Base-by-base conservation (phyloP, 2,113 vertebrate species). In the Hyla sarda region DNA sequence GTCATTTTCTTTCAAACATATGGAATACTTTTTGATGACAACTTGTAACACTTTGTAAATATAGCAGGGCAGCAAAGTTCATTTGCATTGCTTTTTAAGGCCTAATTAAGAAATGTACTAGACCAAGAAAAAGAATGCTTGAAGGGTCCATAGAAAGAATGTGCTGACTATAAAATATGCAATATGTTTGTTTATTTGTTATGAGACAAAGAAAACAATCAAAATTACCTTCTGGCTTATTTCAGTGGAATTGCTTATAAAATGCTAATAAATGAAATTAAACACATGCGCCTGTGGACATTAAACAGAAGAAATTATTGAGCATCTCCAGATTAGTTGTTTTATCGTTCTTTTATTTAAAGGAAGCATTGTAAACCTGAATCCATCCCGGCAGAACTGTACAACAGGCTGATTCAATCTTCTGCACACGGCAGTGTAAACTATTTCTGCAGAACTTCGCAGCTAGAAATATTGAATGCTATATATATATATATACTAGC, bases 131-230 rank as follows among this genome's bases (percentile, higher is more conserved):
- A 52, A 58, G 11, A 16, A 60, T 41, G 76, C 52, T 83, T 41
- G 17, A 50, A 72, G 82, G 81, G 47, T 37, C 47, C 28, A 25
- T 83, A 50, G 54, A 54, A 73, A 52, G 67, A 73, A 83, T 83
- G 48, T 73, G 67, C 67, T 72, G 82, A 83, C 67, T 73, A 32
- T 83, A 83, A 83, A 83, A 83, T 83, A 83, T 83, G 48, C 82
- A 72, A 65, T 41, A 65, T 14, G 65, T 83, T 78, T 54, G 65
- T 72, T 72, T 83, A 73, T 83, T 71, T 72, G 48, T 50, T 72
- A 73, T 82, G 30, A 73, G 65, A 54, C 67, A 41, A 69, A 69
- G 10, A 69, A 47, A 73, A 83, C 25, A 82, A 54, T 69, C 5
- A 13, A 56, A 83, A 58, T 73, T 73, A 74, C 82, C 82, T 83